A percentile compares a stretch with the other conserved stretches of the same genome.
These are phyloP conservation scores for Drosophila setosimentum DNA, from an alignment of 2,888 invertebrate genomes.

Conservation along the genomic window DNA sequence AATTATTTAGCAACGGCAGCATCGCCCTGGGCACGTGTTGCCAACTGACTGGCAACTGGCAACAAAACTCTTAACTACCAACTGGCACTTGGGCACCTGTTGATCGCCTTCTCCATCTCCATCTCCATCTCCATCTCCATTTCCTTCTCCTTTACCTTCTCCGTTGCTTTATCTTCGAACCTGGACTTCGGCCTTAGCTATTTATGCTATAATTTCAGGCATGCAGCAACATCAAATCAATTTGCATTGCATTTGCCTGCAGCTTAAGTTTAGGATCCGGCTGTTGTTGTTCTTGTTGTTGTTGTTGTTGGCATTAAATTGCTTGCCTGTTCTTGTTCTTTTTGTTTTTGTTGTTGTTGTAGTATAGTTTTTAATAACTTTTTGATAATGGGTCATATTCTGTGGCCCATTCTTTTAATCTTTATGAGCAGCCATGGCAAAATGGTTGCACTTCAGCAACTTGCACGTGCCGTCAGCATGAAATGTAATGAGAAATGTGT, in stretches of 20 bases:
- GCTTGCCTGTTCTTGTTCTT: conserved; percentile 13
- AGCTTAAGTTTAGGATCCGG: conserved; percentile 29
- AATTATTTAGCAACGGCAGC: conserved; percentile 80
- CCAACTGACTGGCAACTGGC: conserved; percentile 59
- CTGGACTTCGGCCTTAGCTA: conserved; percentile 37
- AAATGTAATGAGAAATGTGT: conserved; percentile 15
- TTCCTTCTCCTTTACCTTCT: conserved; percentile 1
- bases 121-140: not conserved
- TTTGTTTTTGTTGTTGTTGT: conserved; percentile 3
- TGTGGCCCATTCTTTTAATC: conserved; percentile 33
- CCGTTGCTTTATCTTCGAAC: not conserved
- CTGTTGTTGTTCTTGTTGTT: conserved; percentile 12
- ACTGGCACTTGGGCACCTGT: conserved; percentile 75
- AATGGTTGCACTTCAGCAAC: conserved; percentile 50
- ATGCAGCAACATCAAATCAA: conserved; percentile 79
- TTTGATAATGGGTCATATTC: conserved; percentile 46
- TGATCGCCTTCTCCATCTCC: conserved; percentile 25
- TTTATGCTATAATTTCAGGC: conserved; percentile 78
- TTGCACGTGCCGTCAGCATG: conserved; percentile 42
- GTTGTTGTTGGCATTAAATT: conserved; percentile 30
- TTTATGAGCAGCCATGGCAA: conserved; percentile 32
- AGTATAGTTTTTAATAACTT: conserved; percentile 33
- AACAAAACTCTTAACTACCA: conserved; percentile 52
- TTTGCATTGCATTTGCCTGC: conserved; percentile 72
- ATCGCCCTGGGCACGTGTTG: conserved; percentile 72